Evolutionary conservation across 2,797 vertebrate species (phyloP).

Genomic region (Intellagama lesueurii): DNA sequence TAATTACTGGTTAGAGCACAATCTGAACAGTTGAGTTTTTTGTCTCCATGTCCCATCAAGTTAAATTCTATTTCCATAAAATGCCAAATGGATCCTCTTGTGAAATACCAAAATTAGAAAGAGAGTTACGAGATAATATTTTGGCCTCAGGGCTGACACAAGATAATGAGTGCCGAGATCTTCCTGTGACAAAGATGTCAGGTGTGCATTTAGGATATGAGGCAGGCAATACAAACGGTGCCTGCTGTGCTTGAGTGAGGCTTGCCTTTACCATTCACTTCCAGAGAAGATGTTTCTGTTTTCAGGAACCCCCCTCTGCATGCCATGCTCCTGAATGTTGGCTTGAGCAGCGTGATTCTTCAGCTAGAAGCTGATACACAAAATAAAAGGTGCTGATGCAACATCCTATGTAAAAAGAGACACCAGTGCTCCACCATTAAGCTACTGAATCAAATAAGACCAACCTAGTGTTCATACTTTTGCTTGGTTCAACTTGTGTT

Average conservation of each 20-base stretch:
- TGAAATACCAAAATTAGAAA: constrained; percentile 4
- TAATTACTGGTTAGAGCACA: constrained; percentile 30
- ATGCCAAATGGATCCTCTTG: constrained; percentile 14
- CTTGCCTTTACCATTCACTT: background rate
- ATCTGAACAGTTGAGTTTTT: constrained; percentile 11
- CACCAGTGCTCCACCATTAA: background rate
- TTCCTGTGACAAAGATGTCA: background rate
- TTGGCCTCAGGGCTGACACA: background rate
- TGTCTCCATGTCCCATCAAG: background rate
- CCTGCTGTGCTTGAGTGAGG: background rate
- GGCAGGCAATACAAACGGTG: background rate
- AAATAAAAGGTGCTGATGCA: constrained; percentile 12
- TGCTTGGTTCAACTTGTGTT: rapidly evolving
- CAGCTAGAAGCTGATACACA: background rate
- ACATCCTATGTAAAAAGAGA: background rate
- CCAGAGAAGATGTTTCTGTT: background rate
- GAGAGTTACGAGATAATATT: background rate
- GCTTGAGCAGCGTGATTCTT: background rate
- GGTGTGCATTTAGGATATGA: background rate
- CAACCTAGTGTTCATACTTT: background rate
- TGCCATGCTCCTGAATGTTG: background rate
- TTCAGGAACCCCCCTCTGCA: background rate
- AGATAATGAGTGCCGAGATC: background rate
- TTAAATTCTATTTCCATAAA: constrained; percentile 34
- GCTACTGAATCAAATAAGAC: background rate